Evolutionary conservation across 35 echinoderm and acorn worm species (phyloP), one percentile per base, ranked within the genome.

Genomic region (Strongylocentrotus purpuratus): DNA sequence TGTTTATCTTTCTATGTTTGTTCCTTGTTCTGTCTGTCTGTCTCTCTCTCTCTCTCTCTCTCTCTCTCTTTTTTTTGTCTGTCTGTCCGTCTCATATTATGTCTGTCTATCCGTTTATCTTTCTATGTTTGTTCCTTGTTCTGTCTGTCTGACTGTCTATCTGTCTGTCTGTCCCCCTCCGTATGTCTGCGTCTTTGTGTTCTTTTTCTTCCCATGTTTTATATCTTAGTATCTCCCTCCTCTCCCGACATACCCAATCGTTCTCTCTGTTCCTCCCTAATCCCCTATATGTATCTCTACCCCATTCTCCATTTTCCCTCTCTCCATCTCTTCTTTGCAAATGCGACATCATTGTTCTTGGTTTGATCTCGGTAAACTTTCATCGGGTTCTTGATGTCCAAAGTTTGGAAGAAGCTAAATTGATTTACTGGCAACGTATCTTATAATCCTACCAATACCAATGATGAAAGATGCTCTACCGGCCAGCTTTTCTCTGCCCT

Each of bases 351-450:
- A n/a, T 4, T 28, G 65, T 28, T 78, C 22, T 78, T n/a, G 65
- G 65, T n/a, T 9, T 55, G 22, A 78, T 22, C 65, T 78, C 28
- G 25, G 65, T 78, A 22, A 78, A 78, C 65, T 78, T 78, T 78
- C 65, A 78, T 78, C 65, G 65, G 65, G 65, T 78, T 78, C 65
- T 78, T 78, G 65, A n/a, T 78, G 25, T 78, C 65, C 65, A 78
- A 78, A 78, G 65, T 78, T 78, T 78, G 65, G 65, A 78, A 78
- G 65, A 78, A 78, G 28, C 65, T 78, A 78, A 78, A 78, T 78
- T 78, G 65, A 78, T 78, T 78, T 78, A 78, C 65, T 78, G 20
- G 65, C 65, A 78, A 78, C 65, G 65, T 78, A 78, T 78, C 61
- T 70, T 70, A 70, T 70, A 70, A 70, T 70, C 65, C 65, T 78